phyloP scores from a whole-genome alignment of 2,113 vertebrate species.

The Pygoscelis antarcticus region DNA sequence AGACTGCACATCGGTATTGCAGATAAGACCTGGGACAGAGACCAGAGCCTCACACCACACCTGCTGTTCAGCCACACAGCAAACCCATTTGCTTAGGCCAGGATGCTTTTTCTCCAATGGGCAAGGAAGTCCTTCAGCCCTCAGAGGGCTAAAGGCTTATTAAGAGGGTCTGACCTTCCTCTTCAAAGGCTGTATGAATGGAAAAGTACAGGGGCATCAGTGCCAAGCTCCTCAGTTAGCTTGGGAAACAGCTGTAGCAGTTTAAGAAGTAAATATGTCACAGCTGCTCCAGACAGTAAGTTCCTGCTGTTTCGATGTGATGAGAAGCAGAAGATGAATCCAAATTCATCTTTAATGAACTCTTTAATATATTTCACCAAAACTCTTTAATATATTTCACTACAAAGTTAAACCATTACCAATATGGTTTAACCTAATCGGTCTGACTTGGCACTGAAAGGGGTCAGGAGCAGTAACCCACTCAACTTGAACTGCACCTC shows the following conservation, averaged over 20 bases:
- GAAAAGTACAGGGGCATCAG: conserved; percentile 25
- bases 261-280: conserved; percentile 49
- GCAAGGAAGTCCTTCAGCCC: not conserved
- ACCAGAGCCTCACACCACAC: not conserved
- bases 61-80: not conserved
- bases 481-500: not conserved
- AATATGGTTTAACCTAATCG: not conserved
- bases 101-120: not conserved
- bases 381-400: not conserved
- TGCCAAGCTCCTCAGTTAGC: conserved; percentile 35
- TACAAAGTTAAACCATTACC: not conserved
- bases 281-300: conserved; percentile 45
- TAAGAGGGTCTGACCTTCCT: conserved; percentile 1
- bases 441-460: not conserved
- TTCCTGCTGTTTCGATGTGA: conserved; percentile 18
- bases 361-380: not conserved
- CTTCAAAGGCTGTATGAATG: not conserved
- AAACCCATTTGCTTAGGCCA: not conserved
- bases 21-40: not conserved
- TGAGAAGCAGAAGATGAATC: conserved; percentile 44
- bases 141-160: not conserved
- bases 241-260: conserved; percentile 57
- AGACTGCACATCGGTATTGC: not conserved
- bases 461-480: not conserved
- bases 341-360: not conserved